These are phyloP conservation scores for Melolontha melolontha DNA, from an alignment of 2,888 invertebrate species.

Conservation along the genomic window DNA sequence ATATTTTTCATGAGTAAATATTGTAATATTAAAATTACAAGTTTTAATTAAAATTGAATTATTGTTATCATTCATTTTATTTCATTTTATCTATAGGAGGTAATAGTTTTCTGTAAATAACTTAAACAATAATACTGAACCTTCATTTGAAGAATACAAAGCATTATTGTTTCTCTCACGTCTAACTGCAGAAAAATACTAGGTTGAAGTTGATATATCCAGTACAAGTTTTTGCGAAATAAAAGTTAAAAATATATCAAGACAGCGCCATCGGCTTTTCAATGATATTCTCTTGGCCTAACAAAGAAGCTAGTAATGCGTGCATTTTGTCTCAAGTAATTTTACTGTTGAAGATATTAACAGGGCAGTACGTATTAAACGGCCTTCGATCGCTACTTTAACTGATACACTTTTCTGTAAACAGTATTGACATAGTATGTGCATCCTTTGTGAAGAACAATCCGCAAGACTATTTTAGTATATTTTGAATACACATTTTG, in stretches of 20 bases:
- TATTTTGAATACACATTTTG: no score
- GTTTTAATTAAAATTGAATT: no score
- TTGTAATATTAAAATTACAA: no score
- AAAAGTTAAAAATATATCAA: constrained; percentile 14
- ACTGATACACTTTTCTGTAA: neutral
- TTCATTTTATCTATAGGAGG: no score
- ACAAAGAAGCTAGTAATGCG: constrained; percentile 15
- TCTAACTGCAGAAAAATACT: neutral
- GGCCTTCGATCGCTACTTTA: neutral
- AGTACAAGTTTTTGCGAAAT: constrained; percentile 25
- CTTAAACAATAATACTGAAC: no score
- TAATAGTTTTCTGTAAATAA: no score
- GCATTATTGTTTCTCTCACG: neutral
- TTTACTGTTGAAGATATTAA: constrained; percentile 12
- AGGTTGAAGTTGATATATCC: constrained; percentile 12
- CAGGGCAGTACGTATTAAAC: neutral
- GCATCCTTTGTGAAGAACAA: no score
- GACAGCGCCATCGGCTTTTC: constrained; percentile 15
- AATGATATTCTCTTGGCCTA: constrained; percentile 17
- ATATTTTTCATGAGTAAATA: no score
- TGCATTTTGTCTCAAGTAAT: constrained; percentile 17
- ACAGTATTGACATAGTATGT: no score
- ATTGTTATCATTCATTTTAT: no score
- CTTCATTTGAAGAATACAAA: no score
- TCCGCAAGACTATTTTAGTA: no score